A percentile compares a stretch with the other conserved stretches of the same genome.
Evolutionary conservation across 2,113 vertebrate genomes (phyloP).

Genomic region (Zosterops borbonicus): DNA sequence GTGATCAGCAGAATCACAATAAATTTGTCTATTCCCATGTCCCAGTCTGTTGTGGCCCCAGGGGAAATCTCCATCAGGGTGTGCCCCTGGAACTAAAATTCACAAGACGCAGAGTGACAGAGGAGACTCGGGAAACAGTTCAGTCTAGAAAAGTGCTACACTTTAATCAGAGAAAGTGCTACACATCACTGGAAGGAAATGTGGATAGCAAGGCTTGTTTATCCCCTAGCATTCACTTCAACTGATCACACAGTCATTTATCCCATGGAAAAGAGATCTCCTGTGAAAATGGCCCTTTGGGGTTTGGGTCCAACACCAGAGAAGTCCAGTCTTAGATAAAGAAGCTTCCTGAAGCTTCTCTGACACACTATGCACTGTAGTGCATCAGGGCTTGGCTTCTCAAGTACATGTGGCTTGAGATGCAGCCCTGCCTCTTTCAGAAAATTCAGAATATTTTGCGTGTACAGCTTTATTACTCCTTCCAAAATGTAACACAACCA

Average conservation of each 20-base stretch:
- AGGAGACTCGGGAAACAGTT: constrained; percentile 46
- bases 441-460: not conserved
- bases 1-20: not conserved
- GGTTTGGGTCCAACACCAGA: not conserved
- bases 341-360: not conserved
- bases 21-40: not conserved
- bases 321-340: not conserved
- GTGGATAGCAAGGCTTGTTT: not conserved
- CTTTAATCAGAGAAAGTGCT: constrained; percentile 57
- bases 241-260: constrained; percentile 15
- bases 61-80: not conserved
- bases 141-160: constrained; percentile 55
- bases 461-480: not conserved
- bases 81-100: not conserved
- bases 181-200: constrained; percentile 29
- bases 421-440: not conserved
- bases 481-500: not conserved
- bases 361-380: not conserved
- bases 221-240: not conserved
- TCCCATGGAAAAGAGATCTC: not conserved
- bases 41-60: not conserved
- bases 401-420: not conserved
- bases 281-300: not conserved
- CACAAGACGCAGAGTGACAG: constrained; percentile 34
- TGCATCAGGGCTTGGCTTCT: not conserved